Evolutionary conservation across 2,888 invertebrate genomes (phyloP).

Genomic region (Cantharis rufa): DNA sequence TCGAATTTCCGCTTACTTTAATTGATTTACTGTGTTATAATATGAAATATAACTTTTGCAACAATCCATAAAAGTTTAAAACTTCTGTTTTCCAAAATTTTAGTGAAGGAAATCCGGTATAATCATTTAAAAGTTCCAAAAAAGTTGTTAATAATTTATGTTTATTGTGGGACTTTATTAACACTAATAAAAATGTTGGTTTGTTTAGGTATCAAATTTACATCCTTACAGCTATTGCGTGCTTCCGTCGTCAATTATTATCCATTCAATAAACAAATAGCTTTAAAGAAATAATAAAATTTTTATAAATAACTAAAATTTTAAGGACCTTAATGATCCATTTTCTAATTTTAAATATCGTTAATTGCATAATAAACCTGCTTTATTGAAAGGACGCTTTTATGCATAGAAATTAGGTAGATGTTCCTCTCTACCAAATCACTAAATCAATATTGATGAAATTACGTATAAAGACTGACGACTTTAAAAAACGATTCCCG

Average conservation of each 20-base stretch:
- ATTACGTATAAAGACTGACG: background rate
- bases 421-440: background rate
- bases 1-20: conserved; percentile 26
- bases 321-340: background rate
- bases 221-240: background rate
- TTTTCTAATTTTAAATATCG: no score
- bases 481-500: background rate
- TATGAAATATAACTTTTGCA: background rate
- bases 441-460: background rate
- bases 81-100: background rate
- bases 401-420: background rate
- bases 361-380: background rate
- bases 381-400: background rate
- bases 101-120: background rate
- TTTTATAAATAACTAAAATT: background rate
- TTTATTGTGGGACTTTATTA: background rate
- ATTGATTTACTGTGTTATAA: conserved; percentile 12
- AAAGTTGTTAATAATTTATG: background rate
- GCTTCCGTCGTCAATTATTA: background rate
- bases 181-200: background rate
- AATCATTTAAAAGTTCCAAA: background rate
- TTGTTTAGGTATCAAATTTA: background rate
- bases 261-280: background rate
- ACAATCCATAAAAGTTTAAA: background rate
- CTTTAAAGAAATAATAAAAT: background rate